Conservation (phyloP, 2,113 vertebrate species). For the Centropristis striata region DNA sequence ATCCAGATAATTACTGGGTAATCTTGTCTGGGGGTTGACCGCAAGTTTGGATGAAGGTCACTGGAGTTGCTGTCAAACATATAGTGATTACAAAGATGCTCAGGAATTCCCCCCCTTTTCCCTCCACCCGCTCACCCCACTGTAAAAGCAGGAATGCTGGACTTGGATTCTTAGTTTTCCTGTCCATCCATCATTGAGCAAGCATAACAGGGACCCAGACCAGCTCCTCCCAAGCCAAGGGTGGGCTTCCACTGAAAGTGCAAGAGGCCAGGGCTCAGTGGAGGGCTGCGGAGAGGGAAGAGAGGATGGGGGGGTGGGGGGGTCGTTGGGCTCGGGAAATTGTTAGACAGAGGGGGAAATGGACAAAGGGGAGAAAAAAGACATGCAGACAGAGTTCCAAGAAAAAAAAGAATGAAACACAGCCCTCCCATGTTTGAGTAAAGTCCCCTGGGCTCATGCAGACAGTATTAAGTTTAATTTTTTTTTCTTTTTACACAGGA, state of each 20-base stretch:
- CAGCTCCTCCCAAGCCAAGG: slow-evolving; percentile 73
- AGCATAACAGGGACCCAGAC: slow-evolving; percentile 74
- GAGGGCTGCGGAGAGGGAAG: slow-evolving; percentile 53
- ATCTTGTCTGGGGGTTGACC: slow-evolving; percentile 60
- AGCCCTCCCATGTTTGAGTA: slow-evolving; percentile 79
- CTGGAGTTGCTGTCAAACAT: slow-evolving; percentile 70
- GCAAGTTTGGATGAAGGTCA: slow-evolving; percentile 71
- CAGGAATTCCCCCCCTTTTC: slow-evolving; percentile 63
- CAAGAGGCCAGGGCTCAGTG: slow-evolving; percentile 70
- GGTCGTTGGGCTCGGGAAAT: slow-evolving; percentile 71
- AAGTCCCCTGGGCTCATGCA: slow-evolving; percentile 75
- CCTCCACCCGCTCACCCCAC: slow-evolving; percentile 61
- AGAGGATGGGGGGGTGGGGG: slow-evolving; percentile 39
- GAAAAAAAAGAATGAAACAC: slow-evolving; percentile 71
- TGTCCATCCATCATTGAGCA: slow-evolving; percentile 81
- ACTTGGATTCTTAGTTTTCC: slow-evolving; percentile 76
- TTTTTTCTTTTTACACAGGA: slow-evolving; percentile 78
- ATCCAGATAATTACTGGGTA: slow-evolving; percentile 71
- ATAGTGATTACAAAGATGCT: slow-evolving; percentile 74
- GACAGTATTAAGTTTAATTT: slow-evolving; percentile 79
- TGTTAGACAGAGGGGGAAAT: slow-evolving; percentile 79
- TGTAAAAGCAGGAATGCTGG: slow-evolving; percentile 78
- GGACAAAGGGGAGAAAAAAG: slow-evolving; percentile 71
- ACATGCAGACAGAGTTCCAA: slow-evolving; percentile 77
- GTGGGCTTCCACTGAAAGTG: slow-evolving; percentile 77